phyloP scores from a whole-genome alignment of 2,888 invertebrate species.

The Melangyna quadrimaculata region DNA sequence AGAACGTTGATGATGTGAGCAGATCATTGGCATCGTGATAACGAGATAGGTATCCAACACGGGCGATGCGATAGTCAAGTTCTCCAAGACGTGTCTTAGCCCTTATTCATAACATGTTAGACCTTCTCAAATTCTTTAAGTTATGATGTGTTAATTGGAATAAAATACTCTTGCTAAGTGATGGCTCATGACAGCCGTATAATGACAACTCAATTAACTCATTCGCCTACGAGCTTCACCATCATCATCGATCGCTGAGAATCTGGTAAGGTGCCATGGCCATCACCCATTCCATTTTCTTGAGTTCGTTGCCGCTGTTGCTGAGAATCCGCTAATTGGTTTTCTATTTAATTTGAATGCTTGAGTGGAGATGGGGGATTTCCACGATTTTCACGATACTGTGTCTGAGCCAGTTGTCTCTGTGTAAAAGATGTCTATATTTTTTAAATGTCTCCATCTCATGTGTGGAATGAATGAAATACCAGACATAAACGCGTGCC shows the following conservation, averaged over 20 bases:
- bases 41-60: constrained; percentile 26
- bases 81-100: neutral
- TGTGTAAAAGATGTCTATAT: neutral
- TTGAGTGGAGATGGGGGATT: constrained; percentile 34
- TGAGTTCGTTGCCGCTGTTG: constrained; percentile 15
- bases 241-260: neutral
- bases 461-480: constrained; percentile 54
- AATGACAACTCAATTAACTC: constrained; percentile 69
- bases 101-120: neutral
- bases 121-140: constrained; percentile 10
- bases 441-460: constrained; percentile 36
- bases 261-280: constrained; percentile 38
- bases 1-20: constrained; percentile 8
- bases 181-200: constrained; percentile 66
- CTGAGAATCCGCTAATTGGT: constrained; percentile 62
- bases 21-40: constrained; percentile 67
- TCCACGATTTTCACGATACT: constrained; percentile 25
- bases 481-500: constrained; percentile 65
- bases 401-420: neutral
- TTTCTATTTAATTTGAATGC: constrained; percentile 59
- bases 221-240: constrained; percentile 13
- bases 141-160: constrained; percentile 69
- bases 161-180: constrained; percentile 65
- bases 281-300: neutral
- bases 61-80: constrained; percentile 7